Percentiles rank a stretch among this genome's conserved stretches.
phyloP scores from a whole-genome alignment of 2,888 invertebrate genomes.

The Alitta virens region DNA sequence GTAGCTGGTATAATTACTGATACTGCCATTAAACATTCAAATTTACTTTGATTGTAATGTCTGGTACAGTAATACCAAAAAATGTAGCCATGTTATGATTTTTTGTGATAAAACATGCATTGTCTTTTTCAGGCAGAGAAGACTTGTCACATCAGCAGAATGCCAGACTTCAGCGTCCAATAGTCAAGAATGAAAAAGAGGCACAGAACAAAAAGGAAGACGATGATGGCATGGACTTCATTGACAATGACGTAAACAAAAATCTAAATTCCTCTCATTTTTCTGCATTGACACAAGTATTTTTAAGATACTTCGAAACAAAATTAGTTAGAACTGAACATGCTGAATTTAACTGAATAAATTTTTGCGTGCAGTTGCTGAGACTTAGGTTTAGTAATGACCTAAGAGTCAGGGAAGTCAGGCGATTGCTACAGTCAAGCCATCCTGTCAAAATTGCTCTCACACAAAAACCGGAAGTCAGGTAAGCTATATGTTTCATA shows the following conservation, averaged over 20 bases:
- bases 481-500: slow-evolving; percentile 28
- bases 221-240: slow-evolving; percentile 68
- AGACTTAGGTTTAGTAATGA: slow-evolving; percentile 62
- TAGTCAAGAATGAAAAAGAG: no score
- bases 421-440: slow-evolving; percentile 80
- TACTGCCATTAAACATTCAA: no score
- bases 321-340: no score
- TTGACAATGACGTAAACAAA: slow-evolving; percentile 56
- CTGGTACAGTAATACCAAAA: no score
- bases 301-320: no score
- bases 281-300: no score
- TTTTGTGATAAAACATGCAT: no score
- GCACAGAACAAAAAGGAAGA: slow-evolving; percentile 57
- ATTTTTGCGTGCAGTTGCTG: slow-evolving; percentile 58
- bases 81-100: no score
- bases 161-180: neutral
- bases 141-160: slow-evolving; percentile 45
- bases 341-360: no score
- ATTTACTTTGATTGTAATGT: no score
- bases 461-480: slow-evolving; percentile 81
- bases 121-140: slow-evolving; percentile 49
- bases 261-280: neutral
- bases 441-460: slow-evolving; percentile 83
- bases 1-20: no score
- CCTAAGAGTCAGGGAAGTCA: slow-evolving; percentile 76